A percentile compares a stretch with the other conserved stretches of the same genome.
Conservation (phyloP, 2,888 invertebrate species). For the Drosophila picticornis region DNA sequence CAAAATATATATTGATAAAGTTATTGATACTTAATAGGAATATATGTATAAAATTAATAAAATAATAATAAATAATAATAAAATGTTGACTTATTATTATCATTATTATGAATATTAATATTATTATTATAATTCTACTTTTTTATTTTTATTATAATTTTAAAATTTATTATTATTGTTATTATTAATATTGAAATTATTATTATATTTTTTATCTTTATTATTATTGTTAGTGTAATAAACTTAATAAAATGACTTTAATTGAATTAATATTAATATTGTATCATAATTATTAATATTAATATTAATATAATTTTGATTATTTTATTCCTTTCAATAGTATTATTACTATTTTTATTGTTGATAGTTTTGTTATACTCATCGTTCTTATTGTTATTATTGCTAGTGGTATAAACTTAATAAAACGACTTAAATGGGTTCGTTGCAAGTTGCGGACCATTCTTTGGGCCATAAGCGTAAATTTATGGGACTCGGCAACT, state of each 20-base stretch:
- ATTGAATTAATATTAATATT: background rate
- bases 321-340: background rate
- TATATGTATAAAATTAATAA: background rate
- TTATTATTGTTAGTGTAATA: too few species aligned
- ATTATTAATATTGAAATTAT: background rate
- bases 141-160: too few species aligned
- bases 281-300: background rate
- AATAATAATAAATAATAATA: background rate
- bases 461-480: slow-evolving; percentile 17
- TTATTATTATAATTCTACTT: too few species aligned
- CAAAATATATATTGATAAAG: too few species aligned
- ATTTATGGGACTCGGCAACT: slow-evolving; percentile 38
- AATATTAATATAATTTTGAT: background rate
- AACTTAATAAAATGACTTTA: too few species aligned
- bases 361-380: background rate
- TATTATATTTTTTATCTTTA: background rate
- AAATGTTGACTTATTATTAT: background rate
- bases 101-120: too few species aligned
- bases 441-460: slow-evolving; percentile 40
- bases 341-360: background rate
- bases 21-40: too few species aligned
- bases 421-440: slow-evolving; percentile 30
- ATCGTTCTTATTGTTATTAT: background rate
- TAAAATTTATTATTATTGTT: too few species aligned
- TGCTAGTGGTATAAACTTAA: background rate